These are phyloP conservation scores for Drosophila lacertosa DNA, from an alignment of 1,140 invertebrate species.

Conservation along the genomic window DNA sequence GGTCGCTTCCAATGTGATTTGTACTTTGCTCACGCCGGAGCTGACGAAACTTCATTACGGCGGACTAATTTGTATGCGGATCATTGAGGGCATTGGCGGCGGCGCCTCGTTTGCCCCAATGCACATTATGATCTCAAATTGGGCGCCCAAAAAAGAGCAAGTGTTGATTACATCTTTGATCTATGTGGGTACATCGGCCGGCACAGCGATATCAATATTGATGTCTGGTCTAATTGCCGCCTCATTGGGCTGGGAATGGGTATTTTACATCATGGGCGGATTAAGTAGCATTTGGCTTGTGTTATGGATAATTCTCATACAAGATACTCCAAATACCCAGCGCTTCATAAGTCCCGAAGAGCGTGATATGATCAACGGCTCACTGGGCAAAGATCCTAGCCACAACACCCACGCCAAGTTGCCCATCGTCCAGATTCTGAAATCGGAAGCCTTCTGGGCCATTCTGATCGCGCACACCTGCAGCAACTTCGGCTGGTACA, in stretches of 20 bases:
- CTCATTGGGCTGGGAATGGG: slow-evolving; percentile 88
- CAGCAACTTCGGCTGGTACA: slow-evolving; percentile 97
- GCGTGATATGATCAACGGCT: slow-evolving; percentile 87
- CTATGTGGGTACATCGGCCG: slow-evolving; percentile 89
- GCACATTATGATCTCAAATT: slow-evolving; percentile 87
- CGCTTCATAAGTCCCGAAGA: slow-evolving; percentile 89
- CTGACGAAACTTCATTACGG: slow-evolving; percentile 87
- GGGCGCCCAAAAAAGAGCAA: slow-evolving; percentile 88
- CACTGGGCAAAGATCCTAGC: slow-evolving; percentile 84
- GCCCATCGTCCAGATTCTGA: slow-evolving; percentile 89
- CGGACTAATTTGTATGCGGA: slow-evolving; percentile 87
- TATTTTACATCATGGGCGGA: slow-evolving; percentile 92
- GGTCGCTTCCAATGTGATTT: slow-evolving; percentile 90
- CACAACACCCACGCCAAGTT: slow-evolving; percentile 85
- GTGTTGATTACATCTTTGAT: slow-evolving; percentile 88
- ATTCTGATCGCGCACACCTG: slow-evolving; percentile 90
- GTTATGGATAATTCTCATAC: slow-evolving; percentile 88
- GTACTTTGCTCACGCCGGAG: slow-evolving; percentile 89
- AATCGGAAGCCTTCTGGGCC: slow-evolving; percentile 89
- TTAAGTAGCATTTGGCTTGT: slow-evolving; percentile 89
- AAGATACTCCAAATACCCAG: slow-evolving; percentile 90
- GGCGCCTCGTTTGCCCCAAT: slow-evolving; percentile 91
- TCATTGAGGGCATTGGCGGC: slow-evolving; percentile 93
- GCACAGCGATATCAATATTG: slow-evolving; percentile 90
- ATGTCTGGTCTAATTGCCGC: slow-evolving; percentile 89